Conservation (phyloP, 1,140 invertebrate genomes). For the Pygmarrhopalites habei region DNA sequence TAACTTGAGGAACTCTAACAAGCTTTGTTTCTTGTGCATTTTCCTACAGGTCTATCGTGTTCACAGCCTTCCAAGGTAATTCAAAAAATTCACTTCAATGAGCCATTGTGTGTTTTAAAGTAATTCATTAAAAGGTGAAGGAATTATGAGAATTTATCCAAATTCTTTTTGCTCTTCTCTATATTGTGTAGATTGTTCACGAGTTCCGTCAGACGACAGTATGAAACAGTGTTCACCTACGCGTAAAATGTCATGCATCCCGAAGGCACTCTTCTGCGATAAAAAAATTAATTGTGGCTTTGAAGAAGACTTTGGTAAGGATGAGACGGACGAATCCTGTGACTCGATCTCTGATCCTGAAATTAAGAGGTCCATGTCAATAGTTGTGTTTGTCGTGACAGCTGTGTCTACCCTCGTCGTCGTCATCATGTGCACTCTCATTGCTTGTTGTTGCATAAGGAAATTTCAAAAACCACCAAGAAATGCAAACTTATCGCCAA, state of each 20-base stretch:
- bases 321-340: slow-evolving; percentile 21
- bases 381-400: slow-evolving; percentile 35
- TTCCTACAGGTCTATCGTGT: background rate
- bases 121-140: background rate
- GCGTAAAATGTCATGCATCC: slow-evolving; percentile 22
- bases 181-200: slow-evolving; percentile 14
- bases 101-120: background rate
- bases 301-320: slow-evolving; percentile 33
- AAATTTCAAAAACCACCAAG: slow-evolving; percentile 20
- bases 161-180: slow-evolving; percentile 5
- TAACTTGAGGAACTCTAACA: background rate
- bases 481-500: background rate
- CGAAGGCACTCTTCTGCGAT: slow-evolving; percentile 28
- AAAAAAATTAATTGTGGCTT: slow-evolving; percentile 34
- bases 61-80: background rate
- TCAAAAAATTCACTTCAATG: background rate
- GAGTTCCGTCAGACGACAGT: background rate
- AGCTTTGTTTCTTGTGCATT: background rate
- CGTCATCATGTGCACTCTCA: slow-evolving; percentile 27
- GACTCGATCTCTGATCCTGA: background rate
- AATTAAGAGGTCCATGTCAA: slow-evolving; percentile 21
- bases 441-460: slow-evolving; percentile 32
- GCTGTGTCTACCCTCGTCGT: slow-evolving; percentile 29
- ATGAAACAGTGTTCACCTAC: slow-evolving; percentile 13
- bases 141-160: background rate